These are phyloP conservation scores for Acanthacorydalis orientalis DNA, from an alignment of 2,888 invertebrate genomes.

Conservation along the genomic window DNA sequence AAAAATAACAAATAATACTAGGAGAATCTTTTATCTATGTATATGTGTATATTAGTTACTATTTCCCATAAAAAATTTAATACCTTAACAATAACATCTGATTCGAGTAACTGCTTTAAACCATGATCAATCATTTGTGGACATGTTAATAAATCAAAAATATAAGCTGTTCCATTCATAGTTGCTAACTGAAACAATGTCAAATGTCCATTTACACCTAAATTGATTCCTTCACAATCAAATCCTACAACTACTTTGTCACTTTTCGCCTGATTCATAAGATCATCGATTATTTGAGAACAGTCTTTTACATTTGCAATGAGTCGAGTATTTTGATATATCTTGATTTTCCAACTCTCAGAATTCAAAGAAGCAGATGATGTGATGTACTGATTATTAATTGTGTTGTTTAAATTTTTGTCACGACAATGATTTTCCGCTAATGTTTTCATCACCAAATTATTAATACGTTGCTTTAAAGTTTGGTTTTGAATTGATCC, in stretches of 20 bases:
- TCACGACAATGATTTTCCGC: slow-evolving; percentile 67
- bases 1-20: not conserved
- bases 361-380: slow-evolving; percentile 13
- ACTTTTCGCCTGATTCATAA: slow-evolving; percentile 18
- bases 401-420: slow-evolving; percentile 24
- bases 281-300: slow-evolving; percentile 55
- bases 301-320: slow-evolving; percentile 67
- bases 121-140: slow-evolving; percentile 69
- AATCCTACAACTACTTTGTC: slow-evolving; percentile 54
- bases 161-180: slow-evolving; percentile 62
- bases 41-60: no score
- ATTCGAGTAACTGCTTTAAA: slow-evolving; percentile 62
- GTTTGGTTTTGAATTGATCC: slow-evolving; percentile 51
- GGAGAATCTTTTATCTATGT: no score
- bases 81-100: slow-evolving; percentile 65
- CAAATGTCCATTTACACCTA: slow-evolving; percentile 75
- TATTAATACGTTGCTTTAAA: slow-evolving; percentile 76
- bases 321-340: slow-evolving; percentile 66
- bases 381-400: slow-evolving; percentile 11
- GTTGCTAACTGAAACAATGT: slow-evolving; percentile 78
- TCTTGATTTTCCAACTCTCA: slow-evolving; percentile 66
- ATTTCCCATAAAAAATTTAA: no score
- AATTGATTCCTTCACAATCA: slow-evolving; percentile 86
- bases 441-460: slow-evolving; percentile 71
- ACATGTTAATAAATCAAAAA: slow-evolving; percentile 76